A percentile compares a stretch with the other conserved stretches of the same genome.
Evolutionary conservation across 2,113 vertebrate species (phyloP).

Genomic region (Dromiciops gliroides): DNA sequence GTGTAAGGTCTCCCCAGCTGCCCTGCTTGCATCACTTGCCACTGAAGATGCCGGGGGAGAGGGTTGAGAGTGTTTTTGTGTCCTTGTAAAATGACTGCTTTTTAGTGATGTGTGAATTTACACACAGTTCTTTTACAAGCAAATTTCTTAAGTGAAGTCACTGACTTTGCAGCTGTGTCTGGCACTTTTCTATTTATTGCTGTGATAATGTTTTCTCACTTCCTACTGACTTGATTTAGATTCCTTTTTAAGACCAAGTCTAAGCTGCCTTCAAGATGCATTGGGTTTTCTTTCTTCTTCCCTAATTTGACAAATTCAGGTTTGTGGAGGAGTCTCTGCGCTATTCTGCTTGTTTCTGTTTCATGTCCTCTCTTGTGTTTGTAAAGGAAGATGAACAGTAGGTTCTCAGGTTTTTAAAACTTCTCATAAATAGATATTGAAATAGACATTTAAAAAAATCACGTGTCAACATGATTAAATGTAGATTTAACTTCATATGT

Average conservation of each 20-base stretch:
- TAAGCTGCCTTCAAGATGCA: constrained; percentile 9
- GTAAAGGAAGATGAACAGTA: not conserved
- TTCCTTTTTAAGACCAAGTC: constrained; percentile 17
- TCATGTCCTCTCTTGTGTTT: not conserved
- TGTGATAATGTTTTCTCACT: constrained; percentile 25
- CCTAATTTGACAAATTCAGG: constrained; percentile 22
- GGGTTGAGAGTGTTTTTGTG: not conserved
- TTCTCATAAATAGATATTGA: not conserved
- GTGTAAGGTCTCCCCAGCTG: not conserved
- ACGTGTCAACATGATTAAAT: constrained; percentile 17
- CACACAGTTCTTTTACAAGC: constrained; percentile 39
- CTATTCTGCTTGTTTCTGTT: not conserved
- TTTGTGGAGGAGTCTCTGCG: not conserved
- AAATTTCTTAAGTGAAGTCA: constrained; percentile 24
- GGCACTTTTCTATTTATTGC: not conserved
- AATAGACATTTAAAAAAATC: not conserved
- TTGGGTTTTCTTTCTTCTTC: not conserved
- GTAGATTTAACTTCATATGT: constrained; percentile 34
- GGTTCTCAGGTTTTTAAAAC: constrained; percentile 17
- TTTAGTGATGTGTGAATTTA: constrained; percentile 35
- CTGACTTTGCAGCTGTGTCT: constrained; percentile 16
- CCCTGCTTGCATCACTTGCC: not conserved
- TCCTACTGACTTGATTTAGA: constrained; percentile 39
- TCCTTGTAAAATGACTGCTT: constrained; percentile 2
- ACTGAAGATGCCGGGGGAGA: not conserved